Conservation (phyloP, 2,888 invertebrate genomes). For the Lepas anatifera region DNA sequence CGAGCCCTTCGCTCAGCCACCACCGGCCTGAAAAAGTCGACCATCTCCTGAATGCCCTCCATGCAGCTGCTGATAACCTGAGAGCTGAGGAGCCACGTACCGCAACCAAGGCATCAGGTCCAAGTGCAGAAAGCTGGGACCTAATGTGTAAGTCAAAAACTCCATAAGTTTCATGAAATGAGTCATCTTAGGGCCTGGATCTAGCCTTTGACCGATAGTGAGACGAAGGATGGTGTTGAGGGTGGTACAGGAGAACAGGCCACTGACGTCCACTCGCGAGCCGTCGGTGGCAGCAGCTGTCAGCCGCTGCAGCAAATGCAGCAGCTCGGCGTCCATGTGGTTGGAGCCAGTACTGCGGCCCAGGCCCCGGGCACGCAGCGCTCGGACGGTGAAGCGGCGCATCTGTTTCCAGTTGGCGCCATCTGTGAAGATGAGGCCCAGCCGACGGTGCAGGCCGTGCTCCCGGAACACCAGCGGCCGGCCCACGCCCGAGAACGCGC, state of each 20-base stretch:
- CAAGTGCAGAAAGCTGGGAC: slow-evolving; percentile 41
- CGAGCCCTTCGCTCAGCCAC: neutral
- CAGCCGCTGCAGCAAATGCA: slow-evolving; percentile 53
- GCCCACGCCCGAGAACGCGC: neutral
- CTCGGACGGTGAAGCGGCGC: slow-evolving; percentile 58
- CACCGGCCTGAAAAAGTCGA: neutral
- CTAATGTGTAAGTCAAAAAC: slow-evolving; percentile 42
- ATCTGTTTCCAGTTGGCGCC: slow-evolving; percentile 61
- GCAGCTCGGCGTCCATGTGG: slow-evolving; percentile 52
- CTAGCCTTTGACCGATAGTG: neutral
- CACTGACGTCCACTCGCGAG: neutral
- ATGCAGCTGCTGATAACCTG: slow-evolving; percentile 49
- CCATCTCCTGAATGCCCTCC: neutral
- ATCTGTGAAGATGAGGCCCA: slow-evolving; percentile 57
- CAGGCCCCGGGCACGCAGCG: slow-evolving; percentile 68
- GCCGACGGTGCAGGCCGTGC: neutral
- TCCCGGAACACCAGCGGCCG: neutral
- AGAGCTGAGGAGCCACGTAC: slow-evolving; percentile 56
- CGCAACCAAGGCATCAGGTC: slow-evolving; percentile 59
- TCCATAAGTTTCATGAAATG: neutral
- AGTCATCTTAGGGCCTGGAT: neutral
- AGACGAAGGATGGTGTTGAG: neutral
- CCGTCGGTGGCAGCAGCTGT: slow-evolving; percentile 37
- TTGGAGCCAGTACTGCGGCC: slow-evolving; percentile 62
- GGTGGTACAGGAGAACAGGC: neutral